These are phyloP conservation scores for Dusona sp. DNA, from an alignment of 2,888 invertebrate genomes.

Conservation along the genomic window DNA sequence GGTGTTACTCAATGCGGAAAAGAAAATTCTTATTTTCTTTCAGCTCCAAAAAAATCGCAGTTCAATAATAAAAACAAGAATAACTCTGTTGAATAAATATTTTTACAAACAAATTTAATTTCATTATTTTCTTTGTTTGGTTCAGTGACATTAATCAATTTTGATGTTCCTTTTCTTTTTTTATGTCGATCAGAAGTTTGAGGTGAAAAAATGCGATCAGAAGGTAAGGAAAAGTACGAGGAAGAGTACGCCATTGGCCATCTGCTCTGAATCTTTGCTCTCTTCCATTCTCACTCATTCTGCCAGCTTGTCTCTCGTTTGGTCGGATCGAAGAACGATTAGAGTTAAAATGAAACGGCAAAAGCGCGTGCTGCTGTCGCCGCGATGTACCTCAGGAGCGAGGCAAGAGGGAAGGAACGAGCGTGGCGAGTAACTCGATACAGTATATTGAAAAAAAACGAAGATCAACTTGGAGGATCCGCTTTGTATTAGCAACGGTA, in stretches of 20 bases:
- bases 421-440: conserved; percentile 72
- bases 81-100: neutral
- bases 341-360: conserved; percentile 71
- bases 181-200: neutral
- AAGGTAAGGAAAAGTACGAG: conserved; percentile 6
- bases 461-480: conserved; percentile 34
- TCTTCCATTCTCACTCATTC: conserved; percentile 31
- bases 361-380: conserved; percentile 69
- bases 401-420: conserved; percentile 61
- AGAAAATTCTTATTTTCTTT: neutral
- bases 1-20: neutral
- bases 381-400: conserved; percentile 18
- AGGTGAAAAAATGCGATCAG: conserved; percentile 6
- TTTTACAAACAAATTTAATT: neutral
- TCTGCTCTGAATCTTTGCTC: conserved; percentile 56
- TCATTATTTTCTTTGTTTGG: neutral
- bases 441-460: conserved; percentile 25
- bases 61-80: neutral
- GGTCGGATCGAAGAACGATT: conserved; percentile 61
- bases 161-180: neutral
- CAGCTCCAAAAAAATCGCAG: neutral
- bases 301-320: conserved; percentile 32
- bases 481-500: conserved; percentile 36
- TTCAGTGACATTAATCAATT: neutral
- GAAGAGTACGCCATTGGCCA: conserved; percentile 64